These are phyloP conservation scores for Cairina moschata DNA, from an alignment of 2,113 vertebrate genomes.

Conservation along the genomic window DNA sequence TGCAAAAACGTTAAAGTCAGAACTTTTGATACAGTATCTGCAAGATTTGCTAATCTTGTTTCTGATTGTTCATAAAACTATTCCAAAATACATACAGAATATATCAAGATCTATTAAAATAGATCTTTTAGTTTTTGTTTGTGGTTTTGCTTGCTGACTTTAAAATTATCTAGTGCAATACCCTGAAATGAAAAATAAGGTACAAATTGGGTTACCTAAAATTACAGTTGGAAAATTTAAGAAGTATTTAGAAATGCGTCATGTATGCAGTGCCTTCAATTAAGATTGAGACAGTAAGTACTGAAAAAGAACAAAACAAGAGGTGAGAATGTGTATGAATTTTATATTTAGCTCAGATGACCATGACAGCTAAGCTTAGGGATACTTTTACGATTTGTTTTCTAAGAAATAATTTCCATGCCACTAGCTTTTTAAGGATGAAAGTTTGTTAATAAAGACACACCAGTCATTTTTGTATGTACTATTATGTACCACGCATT, in stretches of 20 bases:
- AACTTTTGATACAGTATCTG: neutral
- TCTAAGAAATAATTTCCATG: neutral
- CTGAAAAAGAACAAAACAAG: neutral
- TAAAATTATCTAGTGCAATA: neutral
- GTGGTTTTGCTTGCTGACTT: neutral
- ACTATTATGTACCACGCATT: neutral
- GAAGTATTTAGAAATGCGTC: neutral
- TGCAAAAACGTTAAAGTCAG: neutral
- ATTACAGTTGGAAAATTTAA: constrained; percentile 16
- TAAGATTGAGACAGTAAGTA: neutral
- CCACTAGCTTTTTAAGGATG: neutral
- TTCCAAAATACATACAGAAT: neutral
- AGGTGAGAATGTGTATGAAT: neutral
- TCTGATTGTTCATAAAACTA: neutral
- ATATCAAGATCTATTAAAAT: neutral
- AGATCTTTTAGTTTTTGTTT: neutral
- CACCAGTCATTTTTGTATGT: neutral
- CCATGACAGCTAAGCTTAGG: neutral
- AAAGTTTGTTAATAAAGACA: neutral
- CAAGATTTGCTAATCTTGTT: neutral
- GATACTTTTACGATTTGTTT: neutral
- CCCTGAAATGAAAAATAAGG: neutral
- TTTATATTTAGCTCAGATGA: neutral
- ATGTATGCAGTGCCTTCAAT: neutral
- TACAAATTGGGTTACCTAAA: neutral